Evolutionary conservation across 2,797 vertebrate species (phyloP).

Genomic region (Cynodonichthys magdalenae): DNA sequence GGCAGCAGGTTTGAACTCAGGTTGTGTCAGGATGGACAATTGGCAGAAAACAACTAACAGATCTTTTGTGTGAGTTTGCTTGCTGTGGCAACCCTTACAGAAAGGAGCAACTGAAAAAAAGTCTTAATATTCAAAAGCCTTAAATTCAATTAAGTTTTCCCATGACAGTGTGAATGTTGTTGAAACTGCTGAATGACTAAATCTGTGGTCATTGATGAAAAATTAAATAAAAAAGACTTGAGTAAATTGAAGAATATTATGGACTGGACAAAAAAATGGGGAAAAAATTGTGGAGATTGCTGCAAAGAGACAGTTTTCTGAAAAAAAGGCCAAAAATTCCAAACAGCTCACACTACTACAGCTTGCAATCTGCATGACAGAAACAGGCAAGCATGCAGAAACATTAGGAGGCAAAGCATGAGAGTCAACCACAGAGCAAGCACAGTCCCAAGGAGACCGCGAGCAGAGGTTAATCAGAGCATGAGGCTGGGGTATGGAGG

Average conservation of each 20-base stretch:
- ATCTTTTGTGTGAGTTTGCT: too few species aligned
- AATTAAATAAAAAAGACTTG: not conserved
- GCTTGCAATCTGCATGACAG: constrained; percentile 60
- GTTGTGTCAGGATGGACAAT: too few species aligned
- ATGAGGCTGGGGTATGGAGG: constrained; percentile 55
- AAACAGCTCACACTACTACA: constrained; percentile 53
- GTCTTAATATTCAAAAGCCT: too few species aligned
- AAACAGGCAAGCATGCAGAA: constrained; percentile 76
- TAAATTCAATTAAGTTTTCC: too few species aligned
- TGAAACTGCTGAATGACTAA: not conserved
- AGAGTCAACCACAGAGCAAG: constrained; percentile 59
- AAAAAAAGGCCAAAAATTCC: constrained; percentile 19
- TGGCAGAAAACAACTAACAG: too few species aligned
- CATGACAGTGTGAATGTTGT: not conserved
- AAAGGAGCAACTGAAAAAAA: too few species aligned
- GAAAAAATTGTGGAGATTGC: constrained; percentile 5
- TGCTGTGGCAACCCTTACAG: too few species aligned
- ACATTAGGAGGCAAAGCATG: constrained; percentile 68
- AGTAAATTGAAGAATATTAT: not conserved
- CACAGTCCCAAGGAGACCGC: constrained; percentile 57
- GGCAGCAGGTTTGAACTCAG: too few species aligned
- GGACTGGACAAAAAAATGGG: not conserved
- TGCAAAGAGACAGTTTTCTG: not conserved
- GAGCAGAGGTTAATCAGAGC: constrained; percentile 52
- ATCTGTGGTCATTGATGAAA: not conserved